Conservation (phyloP, 92 coral and sea anemone genomes). For the Phenganax stokvisi region DNA sequence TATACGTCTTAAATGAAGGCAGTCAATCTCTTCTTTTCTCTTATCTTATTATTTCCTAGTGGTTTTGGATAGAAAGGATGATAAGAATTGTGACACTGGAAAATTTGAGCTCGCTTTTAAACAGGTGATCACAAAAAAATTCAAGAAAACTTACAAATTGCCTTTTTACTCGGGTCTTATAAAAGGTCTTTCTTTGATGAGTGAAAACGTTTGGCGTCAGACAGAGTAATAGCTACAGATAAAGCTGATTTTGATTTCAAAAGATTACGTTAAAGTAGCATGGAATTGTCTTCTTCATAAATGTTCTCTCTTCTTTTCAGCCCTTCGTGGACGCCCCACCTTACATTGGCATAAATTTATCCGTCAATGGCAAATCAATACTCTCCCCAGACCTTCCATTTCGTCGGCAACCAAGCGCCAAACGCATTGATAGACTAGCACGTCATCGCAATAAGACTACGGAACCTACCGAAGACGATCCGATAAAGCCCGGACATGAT, state of each 20-base stretch:
- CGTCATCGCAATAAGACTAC: conserved; percentile 22
- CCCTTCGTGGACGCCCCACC: conserved; percentile 88
- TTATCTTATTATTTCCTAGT: conserved; percentile 45
- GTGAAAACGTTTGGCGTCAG: background rate
- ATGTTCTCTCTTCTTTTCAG: conserved; percentile 33
- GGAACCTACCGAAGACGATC: conserved; percentile 9
- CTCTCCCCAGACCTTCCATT: conserved; percentile 33
- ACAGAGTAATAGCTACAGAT: too few species aligned
- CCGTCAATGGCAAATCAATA: conserved; percentile 75
- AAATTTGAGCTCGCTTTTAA: conserved; percentile 87
- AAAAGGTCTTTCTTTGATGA: background rate
- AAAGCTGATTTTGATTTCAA: background rate
- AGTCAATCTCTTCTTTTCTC: background rate
- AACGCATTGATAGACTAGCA: conserved; percentile 29
- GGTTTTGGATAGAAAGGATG: conserved; percentile 85
- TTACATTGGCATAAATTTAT: conserved; percentile 79
- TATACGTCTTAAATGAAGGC: background rate
- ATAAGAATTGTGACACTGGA: conserved; percentile 89
- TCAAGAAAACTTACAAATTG: too few species aligned
- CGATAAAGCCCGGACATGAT: conserved; percentile 10
- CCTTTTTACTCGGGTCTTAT: background rate
- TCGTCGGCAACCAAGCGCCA: conserved; percentile 25
- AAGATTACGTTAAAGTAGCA: background rate
- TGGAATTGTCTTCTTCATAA: background rate
- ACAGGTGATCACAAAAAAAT: conserved; percentile 52